phyloP scores from a whole-genome alignment of 2,113 vertebrate genomes.

The Talpa occidentalis region DNA sequence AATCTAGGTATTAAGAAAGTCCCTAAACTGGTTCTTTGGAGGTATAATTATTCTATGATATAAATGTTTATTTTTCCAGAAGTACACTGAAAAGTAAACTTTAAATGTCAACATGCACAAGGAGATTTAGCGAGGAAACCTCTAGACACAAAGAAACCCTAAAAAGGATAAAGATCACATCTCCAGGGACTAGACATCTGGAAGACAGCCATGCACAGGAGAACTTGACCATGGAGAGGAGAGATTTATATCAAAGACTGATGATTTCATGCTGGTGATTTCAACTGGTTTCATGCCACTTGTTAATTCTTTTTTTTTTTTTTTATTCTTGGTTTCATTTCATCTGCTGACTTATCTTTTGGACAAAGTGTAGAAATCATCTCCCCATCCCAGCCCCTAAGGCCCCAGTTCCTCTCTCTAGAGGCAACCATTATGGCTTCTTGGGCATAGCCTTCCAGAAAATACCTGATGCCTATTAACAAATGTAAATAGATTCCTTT shows the following conservation, averaged over 20 bases:
- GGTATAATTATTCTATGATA: background rate
- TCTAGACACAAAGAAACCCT: background rate
- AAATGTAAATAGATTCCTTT: no score
- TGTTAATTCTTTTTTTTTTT: no score
- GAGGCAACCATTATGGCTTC: no score
- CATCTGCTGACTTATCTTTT: background rate
- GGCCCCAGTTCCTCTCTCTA: no score
- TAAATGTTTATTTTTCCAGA: background rate
- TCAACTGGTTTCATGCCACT: background rate
- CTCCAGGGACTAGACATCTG: background rate
- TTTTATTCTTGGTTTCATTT: background rate
- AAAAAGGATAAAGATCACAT: background rate
- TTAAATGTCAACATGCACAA: background rate
- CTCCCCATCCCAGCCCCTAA: no score
- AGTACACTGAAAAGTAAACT: background rate
- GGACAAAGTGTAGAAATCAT: no score
- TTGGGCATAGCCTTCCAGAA: no score
- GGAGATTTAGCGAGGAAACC: background rate
- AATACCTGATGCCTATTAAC: no score
- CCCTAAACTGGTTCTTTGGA: background rate
- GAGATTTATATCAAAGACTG: background rate
- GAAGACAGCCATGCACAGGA: background rate
- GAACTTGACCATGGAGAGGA: background rate
- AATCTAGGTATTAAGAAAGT: background rate
- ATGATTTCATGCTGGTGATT: background rate